Evolutionary conservation across 53 echinoderm and acorn worm genomes (phyloP).

Genomic region (Paracentrotus lividus): DNA sequence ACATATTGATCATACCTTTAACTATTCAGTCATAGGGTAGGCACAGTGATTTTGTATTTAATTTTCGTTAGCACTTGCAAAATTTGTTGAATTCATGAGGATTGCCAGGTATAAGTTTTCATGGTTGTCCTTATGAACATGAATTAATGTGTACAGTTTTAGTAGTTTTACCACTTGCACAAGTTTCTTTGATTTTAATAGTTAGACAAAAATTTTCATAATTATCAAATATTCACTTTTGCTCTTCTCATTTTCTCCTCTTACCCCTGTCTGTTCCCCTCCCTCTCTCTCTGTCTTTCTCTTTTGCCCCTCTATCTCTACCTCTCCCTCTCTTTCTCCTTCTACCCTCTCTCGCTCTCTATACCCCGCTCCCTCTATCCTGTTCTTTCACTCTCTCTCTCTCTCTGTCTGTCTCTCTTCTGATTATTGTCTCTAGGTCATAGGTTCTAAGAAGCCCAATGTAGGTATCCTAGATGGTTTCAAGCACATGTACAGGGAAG

Average conservation of each 20-base stretch:
- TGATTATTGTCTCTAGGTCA: constrained; percentile 77
- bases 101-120: too few species aligned
- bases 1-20: background rate
- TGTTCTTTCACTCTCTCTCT: background rate
- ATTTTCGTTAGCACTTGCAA: too few species aligned
- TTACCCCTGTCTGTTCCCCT: background rate
- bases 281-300: background rate
- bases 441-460: constrained; percentile 97
- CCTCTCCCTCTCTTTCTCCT: background rate
- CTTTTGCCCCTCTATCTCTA: background rate
- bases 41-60: too few species aligned
- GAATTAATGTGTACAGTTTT: too few species aligned
- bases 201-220: too few species aligned
- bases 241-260: background rate
- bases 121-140: too few species aligned
- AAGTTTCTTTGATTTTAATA: too few species aligned
- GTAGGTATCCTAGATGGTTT: constrained; percentile 93
- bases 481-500: constrained; percentile 97
- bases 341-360: background rate
- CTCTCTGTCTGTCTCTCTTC: background rate
- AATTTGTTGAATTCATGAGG: too few species aligned
- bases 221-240: too few species aligned
- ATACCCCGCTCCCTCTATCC: too few species aligned
- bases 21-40: too few species aligned
- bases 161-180: too few species aligned